Evolutionary conservation across 2,797 vertebrate species (phyloP), one percentile per base, ranked within the genome.

Genomic region (Poliocrania exsul): DNA sequence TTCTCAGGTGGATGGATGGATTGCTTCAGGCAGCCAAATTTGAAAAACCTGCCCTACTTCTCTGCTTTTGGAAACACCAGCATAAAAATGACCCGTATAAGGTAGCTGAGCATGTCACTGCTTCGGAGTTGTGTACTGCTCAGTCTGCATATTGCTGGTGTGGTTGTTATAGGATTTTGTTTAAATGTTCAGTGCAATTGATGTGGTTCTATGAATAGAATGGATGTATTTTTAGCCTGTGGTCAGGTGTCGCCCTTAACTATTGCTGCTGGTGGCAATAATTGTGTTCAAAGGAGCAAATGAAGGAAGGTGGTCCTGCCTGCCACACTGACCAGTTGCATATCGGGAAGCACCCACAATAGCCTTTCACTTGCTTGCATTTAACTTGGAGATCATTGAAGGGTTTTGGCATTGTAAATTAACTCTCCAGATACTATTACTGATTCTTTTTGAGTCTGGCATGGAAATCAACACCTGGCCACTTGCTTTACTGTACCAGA

Each of bases 261-360:
- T 33, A 1, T 5, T 18, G 24, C 64, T 60, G 58, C 40, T 42
- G 66, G 19, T 20, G 51, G 73, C 17, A 72, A 23, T 11, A 65
- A 16, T 3, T 16, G 49, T 46, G 37, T 51, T 54, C 35, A 35
- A 40, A 47, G 70, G 40, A 61, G 38, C 23, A 46, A 20, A 29
- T 1, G 20, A 29, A 78, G 31, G 49, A 28, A 49, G 10, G 38
- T 35, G 35, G 16, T 47, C 25, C 67, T 75, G 18, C 69, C 25
- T 44, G 33, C 38, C 13, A 6, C 4, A 1, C 24, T 2, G 4
- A 35, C 25, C 38, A 16, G 44, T 0, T 72, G 42, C 11, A 2
- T 29, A 15, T 29, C 0, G 0, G n/a, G n/a, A 40, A 78, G n/a
- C 13, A n/a, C 8, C 9, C 3, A 3, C 54, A 66, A 38, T 0